Evolutionary conservation across 92 coral and sea anemone species (phyloP).

Genomic region (Epizoanthus ramosus): DNA sequence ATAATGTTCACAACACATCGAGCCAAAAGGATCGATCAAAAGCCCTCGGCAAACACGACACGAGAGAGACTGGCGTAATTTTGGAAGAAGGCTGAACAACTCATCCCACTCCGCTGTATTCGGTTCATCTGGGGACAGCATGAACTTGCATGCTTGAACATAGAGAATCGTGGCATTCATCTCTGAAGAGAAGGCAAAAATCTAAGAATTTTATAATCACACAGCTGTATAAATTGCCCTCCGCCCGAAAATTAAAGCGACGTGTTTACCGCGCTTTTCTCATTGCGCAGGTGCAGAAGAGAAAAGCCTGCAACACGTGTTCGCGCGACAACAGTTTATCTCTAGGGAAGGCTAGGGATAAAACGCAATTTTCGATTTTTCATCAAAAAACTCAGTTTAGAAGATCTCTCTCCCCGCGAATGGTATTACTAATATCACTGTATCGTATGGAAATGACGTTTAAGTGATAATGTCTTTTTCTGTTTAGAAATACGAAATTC

Average conservation of each 20-base stretch:
- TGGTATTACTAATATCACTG: too few species aligned
- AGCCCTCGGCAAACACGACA: slow-evolving; percentile 98
- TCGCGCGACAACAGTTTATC: not conserved
- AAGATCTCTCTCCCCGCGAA: too few species aligned
- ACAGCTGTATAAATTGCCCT: not conserved
- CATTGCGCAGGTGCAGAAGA: slow-evolving; percentile 35
- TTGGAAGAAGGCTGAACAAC: slow-evolving; percentile 78
- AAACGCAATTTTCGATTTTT: too few species aligned
- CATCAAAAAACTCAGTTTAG: too few species aligned
- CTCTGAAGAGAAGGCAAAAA: not conserved
- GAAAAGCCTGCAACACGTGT: slow-evolving; percentile 26
- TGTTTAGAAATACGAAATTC: too few species aligned
- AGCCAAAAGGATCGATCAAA: slow-evolving; percentile 91
- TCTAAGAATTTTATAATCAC: not conserved
- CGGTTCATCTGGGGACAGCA: slow-evolving; percentile 75
- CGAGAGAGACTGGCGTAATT: slow-evolving; percentile 85
- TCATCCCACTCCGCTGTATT: slow-evolving; percentile 75
- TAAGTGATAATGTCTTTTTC: too few species aligned
- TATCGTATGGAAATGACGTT: too few species aligned
- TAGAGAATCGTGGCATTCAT: slow-evolving; percentile 96
- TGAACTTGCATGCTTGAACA: slow-evolving; percentile 95
- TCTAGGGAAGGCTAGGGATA: not conserved
- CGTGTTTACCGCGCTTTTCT: slow-evolving; percentile 40
- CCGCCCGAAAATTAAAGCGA: slow-evolving; percentile 2
- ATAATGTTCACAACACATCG: slow-evolving; percentile 87